phyloP scores from a whole-genome alignment of 2,888 invertebrate genomes.

The Drosophila nr. perissopoda region DNA sequence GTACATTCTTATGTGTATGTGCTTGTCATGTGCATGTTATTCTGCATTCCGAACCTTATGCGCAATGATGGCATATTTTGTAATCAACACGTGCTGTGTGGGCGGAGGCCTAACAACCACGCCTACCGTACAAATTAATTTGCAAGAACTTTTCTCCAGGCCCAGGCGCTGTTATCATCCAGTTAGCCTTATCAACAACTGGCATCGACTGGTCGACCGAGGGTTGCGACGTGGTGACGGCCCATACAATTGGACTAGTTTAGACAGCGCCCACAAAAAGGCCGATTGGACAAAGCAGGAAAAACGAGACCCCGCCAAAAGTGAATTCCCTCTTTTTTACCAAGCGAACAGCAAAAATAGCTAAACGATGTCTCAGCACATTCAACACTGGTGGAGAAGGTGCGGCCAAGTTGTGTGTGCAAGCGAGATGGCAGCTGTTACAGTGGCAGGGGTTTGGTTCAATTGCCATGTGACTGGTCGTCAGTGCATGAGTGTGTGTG shows the following conservation, averaged over 20 bases:
- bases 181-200: constrained; percentile 59
- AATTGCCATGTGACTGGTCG: constrained; percentile 71
- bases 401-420: constrained; percentile 49
- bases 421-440: constrained; percentile 63
- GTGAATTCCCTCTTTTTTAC: constrained; percentile 85
- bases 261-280: constrained; percentile 75
- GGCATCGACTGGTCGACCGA: constrained; percentile 51
- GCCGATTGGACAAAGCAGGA: constrained; percentile 81
- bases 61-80: constrained; percentile 64
- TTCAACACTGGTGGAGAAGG: constrained; percentile 66
- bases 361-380: constrained; percentile 47
- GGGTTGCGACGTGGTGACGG: constrained; percentile 62
- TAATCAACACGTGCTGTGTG: constrained; percentile 69
- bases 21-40: not conserved
- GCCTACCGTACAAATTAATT: constrained; percentile 76
- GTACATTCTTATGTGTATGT: not conserved
- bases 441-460: constrained; percentile 74
- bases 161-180: constrained; percentile 61
- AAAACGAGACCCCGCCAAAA: constrained; percentile 86
- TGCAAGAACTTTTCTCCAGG: constrained; percentile 65
- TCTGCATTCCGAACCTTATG: constrained; percentile 42
- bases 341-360: constrained; percentile 80
- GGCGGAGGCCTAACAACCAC: constrained; percentile 80
- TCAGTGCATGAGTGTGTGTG: constrained; percentile 46
- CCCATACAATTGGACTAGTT: constrained; percentile 73